These are phyloP conservation scores for Cremastinae sp. DNA, from an alignment of 2,888 invertebrate species.

Conservation along the genomic window DNA sequence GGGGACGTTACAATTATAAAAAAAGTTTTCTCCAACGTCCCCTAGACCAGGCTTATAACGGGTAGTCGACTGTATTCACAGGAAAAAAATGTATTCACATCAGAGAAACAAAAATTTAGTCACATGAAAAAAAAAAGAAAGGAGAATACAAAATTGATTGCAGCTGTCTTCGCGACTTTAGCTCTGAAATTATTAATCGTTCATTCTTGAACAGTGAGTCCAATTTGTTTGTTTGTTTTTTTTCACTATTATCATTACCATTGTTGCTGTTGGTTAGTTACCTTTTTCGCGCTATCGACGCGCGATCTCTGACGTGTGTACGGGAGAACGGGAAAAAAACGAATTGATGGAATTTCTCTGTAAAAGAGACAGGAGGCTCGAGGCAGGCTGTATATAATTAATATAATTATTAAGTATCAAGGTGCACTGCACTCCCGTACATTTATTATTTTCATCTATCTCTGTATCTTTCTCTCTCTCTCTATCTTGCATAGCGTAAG, in stretches of 20 bases:
- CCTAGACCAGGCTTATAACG: too few relatives aligned
- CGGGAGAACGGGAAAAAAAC: slow-evolving; percentile 26
- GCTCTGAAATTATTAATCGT: slow-evolving; percentile 65
- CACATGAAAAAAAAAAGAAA: slow-evolving; percentile 31
- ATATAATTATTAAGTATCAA: slow-evolving; percentile 56
- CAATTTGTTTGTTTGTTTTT: slow-evolving; percentile 27
- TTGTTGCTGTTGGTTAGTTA: background rate
- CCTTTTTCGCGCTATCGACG: slow-evolving; percentile 13
- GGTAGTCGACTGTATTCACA: too few relatives aligned
- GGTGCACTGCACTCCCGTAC: slow-evolving; percentile 2
- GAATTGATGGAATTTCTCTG: slow-evolving; percentile 50
- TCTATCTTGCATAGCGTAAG: too few relatives aligned
- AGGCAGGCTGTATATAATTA: slow-evolving; percentile 54
- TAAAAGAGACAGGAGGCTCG: slow-evolving; percentile 19
- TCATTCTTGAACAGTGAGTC: slow-evolving; percentile 24
- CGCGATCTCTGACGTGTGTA: slow-evolving; percentile 54
- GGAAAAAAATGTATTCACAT: too few relatives aligned
- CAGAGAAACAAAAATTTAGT: too few relatives aligned
- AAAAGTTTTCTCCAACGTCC: too few relatives aligned
- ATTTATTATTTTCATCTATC: background rate
- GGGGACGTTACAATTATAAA: too few relatives aligned
- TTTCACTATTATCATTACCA: slow-evolving; percentile 1
- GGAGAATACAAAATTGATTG: slow-evolving; percentile 66
- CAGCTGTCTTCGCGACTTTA: slow-evolving; percentile 61
- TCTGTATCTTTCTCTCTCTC: too few relatives aligned